These are phyloP conservation scores for Pseudopipra pipra DNA, from an alignment of 2,113 vertebrate species.

Conservation along the genomic window DNA sequence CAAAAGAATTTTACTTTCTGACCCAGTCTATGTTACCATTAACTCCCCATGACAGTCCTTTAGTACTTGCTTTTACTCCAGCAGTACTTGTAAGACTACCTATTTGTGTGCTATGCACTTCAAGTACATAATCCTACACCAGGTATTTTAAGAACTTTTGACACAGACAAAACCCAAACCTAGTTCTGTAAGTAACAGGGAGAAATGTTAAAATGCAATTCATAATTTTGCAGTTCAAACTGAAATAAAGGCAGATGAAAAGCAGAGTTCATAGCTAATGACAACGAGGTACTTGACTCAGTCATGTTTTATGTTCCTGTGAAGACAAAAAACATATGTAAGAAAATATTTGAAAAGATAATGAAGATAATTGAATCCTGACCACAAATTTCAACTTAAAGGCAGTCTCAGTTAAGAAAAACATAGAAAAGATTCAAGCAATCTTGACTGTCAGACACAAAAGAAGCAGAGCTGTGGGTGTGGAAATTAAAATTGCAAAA, in stretches of 20 bases:
- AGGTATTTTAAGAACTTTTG: neutral
- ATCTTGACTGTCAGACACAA: neutral
- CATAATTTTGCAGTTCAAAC: neutral
- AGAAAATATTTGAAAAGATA: neutral
- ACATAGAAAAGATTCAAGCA: neutral
- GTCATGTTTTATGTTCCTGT: neutral
- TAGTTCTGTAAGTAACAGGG: neutral
- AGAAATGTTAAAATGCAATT: neutral
- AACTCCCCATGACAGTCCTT: neutral
- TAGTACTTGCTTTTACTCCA: neutral
- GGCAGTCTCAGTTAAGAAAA: neutral
- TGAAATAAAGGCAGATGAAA: neutral
- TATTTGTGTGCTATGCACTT: neutral
- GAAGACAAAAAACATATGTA: neutral
- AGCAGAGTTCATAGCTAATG: neutral
- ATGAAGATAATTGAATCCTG: neutral
- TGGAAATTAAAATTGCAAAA: neutral
- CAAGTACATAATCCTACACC: neutral
- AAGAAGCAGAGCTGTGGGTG: neutral
- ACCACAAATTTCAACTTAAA: neutral
- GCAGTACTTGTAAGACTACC: neutral
- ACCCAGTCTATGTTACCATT: neutral
- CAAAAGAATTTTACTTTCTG: neutral
- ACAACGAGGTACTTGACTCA: neutral
- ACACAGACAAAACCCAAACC: neutral